Conservation (phyloP, 2,888 invertebrate species). For the Phyllotreta cruciferae region DNA sequence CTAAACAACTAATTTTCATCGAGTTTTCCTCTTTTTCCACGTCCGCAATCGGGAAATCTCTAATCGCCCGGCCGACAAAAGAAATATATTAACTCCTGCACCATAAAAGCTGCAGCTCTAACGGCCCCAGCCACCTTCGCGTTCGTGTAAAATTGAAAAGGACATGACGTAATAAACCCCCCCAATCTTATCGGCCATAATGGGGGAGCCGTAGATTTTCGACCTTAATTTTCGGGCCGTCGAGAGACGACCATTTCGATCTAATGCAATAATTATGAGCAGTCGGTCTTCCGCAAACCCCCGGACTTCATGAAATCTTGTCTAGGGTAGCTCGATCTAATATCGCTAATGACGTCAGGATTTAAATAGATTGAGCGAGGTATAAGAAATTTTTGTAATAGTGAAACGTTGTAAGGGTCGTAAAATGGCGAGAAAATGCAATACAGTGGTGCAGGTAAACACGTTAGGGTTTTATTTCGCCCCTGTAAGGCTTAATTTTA, state of each 20-base stretch:
- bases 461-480: conserved; percentile 37
- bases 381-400: neutral
- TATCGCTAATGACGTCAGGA: neutral
- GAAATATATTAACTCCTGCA: conserved; percentile 23
- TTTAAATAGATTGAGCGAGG: too few relatives aligned
- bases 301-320: conserved; percentile 13
- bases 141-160: conserved; percentile 33
- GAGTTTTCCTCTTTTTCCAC: neutral
- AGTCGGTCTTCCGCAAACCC: conserved; percentile 33
- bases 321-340: conserved; percentile 11
- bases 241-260: conserved; percentile 35
- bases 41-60: conserved; percentile 3
- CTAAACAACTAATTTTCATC: too few relatives aligned
- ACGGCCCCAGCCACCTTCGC: conserved; percentile 25
- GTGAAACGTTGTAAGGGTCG: conserved; percentile 17
- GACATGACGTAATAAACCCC: conserved; percentile 36
- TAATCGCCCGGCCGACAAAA: conserved; percentile 11
- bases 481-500: conserved; percentile 33
- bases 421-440: conserved; percentile 42
- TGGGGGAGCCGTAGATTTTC: conserved; percentile 32
- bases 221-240: conserved; percentile 31
- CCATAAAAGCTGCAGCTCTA: conserved; percentile 20
- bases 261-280: conserved; percentile 46
- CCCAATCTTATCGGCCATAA: conserved; percentile 36
- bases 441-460: conserved; percentile 42